phyloP scores from a whole-genome alignment of 2,113 vertebrate genomes.

The Connochaetes taurinus region DNA sequence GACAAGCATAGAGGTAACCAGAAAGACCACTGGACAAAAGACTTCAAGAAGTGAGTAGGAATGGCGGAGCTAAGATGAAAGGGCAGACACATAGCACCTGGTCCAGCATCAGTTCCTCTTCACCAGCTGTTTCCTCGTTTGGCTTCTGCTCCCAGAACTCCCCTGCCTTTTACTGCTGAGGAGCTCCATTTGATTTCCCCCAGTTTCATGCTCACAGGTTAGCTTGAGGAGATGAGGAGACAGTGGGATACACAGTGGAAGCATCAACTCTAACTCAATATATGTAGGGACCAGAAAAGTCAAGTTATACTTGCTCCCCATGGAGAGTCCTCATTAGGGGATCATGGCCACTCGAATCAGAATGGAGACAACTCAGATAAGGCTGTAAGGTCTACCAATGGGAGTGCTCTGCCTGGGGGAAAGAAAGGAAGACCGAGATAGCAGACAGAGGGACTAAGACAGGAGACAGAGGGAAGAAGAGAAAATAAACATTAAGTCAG shows the following conservation, averaged over 20 bases:
- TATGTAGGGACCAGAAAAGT: background rate
- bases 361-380: background rate
- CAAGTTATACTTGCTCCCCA: background rate
- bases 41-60: background rate
- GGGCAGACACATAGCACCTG: background rate
- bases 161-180: background rate
- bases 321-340: background rate
- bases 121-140: background rate
- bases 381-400: background rate
- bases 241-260: background rate
- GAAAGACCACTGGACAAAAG: background rate
- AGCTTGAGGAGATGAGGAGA: background rate
- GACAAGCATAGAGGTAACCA: no score
- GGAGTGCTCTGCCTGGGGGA: background rate
- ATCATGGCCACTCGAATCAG: background rate
- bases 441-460: background rate
- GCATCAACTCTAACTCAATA: background rate
- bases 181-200: background rate
- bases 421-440: background rate
- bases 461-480: background rate
- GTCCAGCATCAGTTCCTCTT: background rate
- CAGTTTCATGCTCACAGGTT: background rate
- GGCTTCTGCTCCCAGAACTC: background rate
- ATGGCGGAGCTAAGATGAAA: background rate
- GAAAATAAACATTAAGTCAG: background rate